phyloP scores from a whole-genome alignment of 2,888 invertebrate genomes.

The Nomada flava region DNA sequence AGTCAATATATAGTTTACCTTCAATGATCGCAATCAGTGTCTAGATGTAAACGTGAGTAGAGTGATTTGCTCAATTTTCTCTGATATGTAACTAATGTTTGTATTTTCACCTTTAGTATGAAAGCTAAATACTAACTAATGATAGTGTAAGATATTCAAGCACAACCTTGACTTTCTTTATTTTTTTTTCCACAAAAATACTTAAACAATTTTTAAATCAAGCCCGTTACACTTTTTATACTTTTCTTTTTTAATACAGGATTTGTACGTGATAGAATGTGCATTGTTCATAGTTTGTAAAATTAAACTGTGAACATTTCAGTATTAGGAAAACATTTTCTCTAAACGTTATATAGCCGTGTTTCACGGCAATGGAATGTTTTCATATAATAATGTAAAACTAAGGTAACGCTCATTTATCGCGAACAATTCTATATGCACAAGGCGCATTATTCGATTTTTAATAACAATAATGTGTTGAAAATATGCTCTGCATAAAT shows the following conservation, averaged over 20 bases:
- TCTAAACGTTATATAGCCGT: conserved; percentile 29
- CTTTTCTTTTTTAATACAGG: conserved; percentile 47
- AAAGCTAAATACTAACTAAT: conserved; percentile 65
- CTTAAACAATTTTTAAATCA: conserved; percentile 63
- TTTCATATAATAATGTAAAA: conserved; percentile 41
- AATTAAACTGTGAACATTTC: conserved; percentile 44
- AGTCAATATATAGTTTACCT: conserved; percentile 30
- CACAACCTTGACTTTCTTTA: conserved; percentile 71
- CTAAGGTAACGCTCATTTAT: conserved; percentile 35
- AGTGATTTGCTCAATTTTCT: conserved; percentile 41
- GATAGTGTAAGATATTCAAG: conserved; percentile 68
- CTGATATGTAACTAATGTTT: conserved; percentile 77
- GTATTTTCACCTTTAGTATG: conserved; percentile 44
- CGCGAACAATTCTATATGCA: conserved; percentile 41
- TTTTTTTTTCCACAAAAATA: conserved; percentile 63
- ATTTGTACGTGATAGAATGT: conserved; percentile 78
- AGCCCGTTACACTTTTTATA: conserved; percentile 57
- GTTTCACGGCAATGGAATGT: conserved; percentile 28
- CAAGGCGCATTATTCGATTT: conserved; percentile 35
- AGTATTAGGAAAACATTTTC: conserved; percentile 35
- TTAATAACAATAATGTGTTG: conserved; percentile 35
- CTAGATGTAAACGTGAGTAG: conserved; percentile 58
- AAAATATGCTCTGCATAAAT: conserved; percentile 39
- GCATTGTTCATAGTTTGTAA: conserved; percentile 64
- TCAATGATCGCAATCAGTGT: conserved; percentile 53